Conservation (phyloP, 2,888 invertebrate species). For the Atrina japonica region DNA sequence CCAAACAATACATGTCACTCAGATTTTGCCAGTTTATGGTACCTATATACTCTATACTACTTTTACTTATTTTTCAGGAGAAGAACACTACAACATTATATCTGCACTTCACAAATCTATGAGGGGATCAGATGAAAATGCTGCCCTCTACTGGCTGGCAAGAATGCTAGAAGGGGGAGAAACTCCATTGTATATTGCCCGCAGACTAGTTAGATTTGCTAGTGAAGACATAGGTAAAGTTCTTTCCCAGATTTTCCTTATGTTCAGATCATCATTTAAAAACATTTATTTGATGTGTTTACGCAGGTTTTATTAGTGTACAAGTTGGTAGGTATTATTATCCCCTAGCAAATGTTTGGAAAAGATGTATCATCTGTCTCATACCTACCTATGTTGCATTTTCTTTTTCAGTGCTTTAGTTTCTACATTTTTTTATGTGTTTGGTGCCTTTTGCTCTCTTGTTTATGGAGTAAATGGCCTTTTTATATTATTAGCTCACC, state of each 20-base stretch:
- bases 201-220: conserved; percentile 88
- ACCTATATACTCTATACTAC: too few relatives aligned
- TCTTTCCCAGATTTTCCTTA: neutral
- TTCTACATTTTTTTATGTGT: too few relatives aligned
- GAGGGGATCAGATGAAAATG: conserved; percentile 89
- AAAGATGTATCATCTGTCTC: neutral
- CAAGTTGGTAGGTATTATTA: too few relatives aligned
- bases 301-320: too few relatives aligned
- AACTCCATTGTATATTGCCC: conserved; percentile 89
- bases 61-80: conserved; percentile 83
- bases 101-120: conserved; percentile 92
- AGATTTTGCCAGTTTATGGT: too few relatives aligned
- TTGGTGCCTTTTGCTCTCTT: too few relatives aligned
- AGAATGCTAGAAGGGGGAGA: conserved; percentile 90
- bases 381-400: neutral
- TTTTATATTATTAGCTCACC: too few relatives aligned
- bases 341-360: neutral
- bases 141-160: conserved; percentile 90
- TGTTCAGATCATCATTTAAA: too few relatives aligned
- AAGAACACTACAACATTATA: conserved; percentile 91
- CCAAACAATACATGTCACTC: too few relatives aligned
- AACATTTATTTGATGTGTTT: too few relatives aligned
- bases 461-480: too few relatives aligned
- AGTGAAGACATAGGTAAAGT: conserved; percentile 89
- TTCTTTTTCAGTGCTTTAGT: too few relatives aligned